Evolutionary conservation across 2,797 vertebrate genomes (phyloP), one percentile per base, ranked within the genome.

Genomic region (Ataeniobius toweri): DNA sequence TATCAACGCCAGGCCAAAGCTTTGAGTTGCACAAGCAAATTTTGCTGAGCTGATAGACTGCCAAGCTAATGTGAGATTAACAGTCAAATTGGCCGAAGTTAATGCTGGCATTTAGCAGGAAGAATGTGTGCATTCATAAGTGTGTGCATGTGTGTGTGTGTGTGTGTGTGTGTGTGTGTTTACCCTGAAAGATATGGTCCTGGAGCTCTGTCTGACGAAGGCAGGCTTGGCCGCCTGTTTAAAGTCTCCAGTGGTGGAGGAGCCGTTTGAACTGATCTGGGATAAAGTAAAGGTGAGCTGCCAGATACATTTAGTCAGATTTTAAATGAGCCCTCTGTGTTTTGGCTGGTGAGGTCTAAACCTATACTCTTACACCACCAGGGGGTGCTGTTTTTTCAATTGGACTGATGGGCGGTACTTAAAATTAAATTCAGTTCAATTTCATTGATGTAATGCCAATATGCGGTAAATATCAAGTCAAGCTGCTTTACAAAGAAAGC

Each of bases 141-240:
- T 56, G 59, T 26, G 59, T 53, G 50, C 28, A 63, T 73, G 51
- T 82, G 56, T 41, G 67, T 51, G 51, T 28, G 70, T 74, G 71
- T 83, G 63, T 80, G 68, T 48, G 28, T 55, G 79, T 5, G 26
- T 74, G 69, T 55, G 58, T 80, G 71, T 74, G 69, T 83, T 89
- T 94, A 98, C 97, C 96, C 96, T 95, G 84, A 98, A 97, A 56
- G 98, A 98, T 82, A 95, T 80, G 0, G 97, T 98, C 88, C 96
- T 96, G 82, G 97, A 94, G 89, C 95, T 97, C 89, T 95, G 94
- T 67, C 95, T 92, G 81, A 82, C 87, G 74, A 98, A 96, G 24
- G 95, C 94, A 55, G 89, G 85, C 88, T 88, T 93, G 48, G 79
- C 9, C 0, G 86, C 82, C 58, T 88, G 88, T 79, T 93, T 87